Evolutionary conservation across 2,797 vertebrate genomes (phyloP), one percentile per base, ranked within the genome.

Genomic region (Gymnoscopelus microlampas): DNA sequence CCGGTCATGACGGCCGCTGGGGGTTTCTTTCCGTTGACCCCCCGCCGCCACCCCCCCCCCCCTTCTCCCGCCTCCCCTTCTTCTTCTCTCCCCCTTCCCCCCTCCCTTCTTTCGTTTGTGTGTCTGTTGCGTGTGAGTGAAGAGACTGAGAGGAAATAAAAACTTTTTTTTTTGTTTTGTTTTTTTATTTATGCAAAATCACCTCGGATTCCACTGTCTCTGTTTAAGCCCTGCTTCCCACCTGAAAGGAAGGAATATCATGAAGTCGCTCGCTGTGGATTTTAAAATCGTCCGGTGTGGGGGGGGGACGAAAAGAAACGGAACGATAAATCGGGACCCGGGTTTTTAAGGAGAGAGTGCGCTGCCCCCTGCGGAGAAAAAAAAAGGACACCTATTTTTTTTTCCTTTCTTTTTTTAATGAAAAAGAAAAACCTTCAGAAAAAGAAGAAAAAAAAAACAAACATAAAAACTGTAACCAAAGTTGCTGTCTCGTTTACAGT

Each of bases 101-200:
- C 60, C 60, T 11, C 62, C 48, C 72, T 55, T 71, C 74, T 84
- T 67, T 78, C 81, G 60, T 74, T 66, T 70, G 79, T 80, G 82
- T 82, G 84, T 85, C 82, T 82, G 88, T 89, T 87, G 86, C 66
- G 96, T 87, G 94, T 94, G 95, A 95, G 94, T 95, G 95, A 94
- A 96, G 92, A 82, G 92, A 92, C 94, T 95, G 96, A 95, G 39
- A 9, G 39, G 39, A 44, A 44, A 44, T 44, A 2, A 44, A 10
- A 44, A 44, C 94, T 95, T 68, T 73, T 78, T 94, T 95, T 93
- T 92, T 92, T 92, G 19, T 70, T 73, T 63, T 69, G 85, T 85
- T 91, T 95, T 97, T 98, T 99, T 91, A 98, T 99, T 99, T 98
- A 98, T 99, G 97, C 97, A 98, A 98, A 98, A 96, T 96, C 96